Percentiles rank a stretch among this genome's conserved stretches.
Evolutionary conservation across 2,797 vertebrate genomes (phyloP).

Genomic region (Acrossocheilus fasciatus): DNA sequence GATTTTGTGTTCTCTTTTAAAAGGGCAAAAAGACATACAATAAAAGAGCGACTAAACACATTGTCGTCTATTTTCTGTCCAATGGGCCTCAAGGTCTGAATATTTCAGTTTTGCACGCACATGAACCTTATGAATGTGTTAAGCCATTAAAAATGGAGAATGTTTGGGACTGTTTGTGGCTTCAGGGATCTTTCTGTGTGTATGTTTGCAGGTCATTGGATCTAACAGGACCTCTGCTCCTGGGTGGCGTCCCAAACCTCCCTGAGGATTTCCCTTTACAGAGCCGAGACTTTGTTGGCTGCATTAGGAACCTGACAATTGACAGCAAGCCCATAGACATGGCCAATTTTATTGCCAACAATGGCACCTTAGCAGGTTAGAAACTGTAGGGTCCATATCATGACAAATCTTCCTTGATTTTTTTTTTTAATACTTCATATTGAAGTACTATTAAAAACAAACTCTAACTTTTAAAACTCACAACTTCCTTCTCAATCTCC

Average conservation of each 20-base stretch:
- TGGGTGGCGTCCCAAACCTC: constrained; percentile 95
- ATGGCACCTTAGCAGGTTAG: constrained; percentile 81
- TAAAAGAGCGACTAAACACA: not conserved
- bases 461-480: not conserved
- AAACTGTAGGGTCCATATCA: not conserved
- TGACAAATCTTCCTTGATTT: not conserved
- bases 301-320: constrained; percentile 93
- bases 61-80: not conserved
- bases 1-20: not conserved
- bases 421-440: not conserved
- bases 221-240: constrained; percentile 92
- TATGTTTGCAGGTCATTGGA: constrained; percentile 87
- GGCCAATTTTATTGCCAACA: constrained; percentile 95
- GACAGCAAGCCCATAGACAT: constrained; percentile 91
- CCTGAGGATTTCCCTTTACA: constrained; percentile 95
- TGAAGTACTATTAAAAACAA: no score
- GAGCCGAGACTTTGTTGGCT: constrained; percentile 94
- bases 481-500: not conserved
- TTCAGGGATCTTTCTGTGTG: constrained; percentile 17
- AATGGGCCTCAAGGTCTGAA: not conserved
- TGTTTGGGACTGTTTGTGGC: not conserved
- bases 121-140: not conserved
- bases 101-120: not conserved
- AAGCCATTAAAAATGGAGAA: not conserved
- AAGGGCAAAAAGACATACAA: not conserved